phyloP scores from a whole-genome alignment of 2,888 invertebrate genomes.

The Euphydryas editha region DNA sequence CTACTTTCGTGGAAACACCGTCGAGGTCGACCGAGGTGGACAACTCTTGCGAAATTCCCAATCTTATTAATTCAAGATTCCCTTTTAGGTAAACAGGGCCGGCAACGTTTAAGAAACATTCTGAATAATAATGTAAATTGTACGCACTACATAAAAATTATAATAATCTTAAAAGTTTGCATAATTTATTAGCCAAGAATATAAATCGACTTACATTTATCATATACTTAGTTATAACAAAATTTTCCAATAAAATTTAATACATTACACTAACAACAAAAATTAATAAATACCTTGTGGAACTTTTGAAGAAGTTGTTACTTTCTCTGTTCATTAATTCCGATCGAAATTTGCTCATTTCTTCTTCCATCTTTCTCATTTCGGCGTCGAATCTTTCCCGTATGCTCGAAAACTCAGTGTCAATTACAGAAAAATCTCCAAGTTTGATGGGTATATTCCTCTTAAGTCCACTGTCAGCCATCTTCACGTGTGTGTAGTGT shows the following conservation, averaged over 20 bases:
- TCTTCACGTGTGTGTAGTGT: constrained; percentile 74
- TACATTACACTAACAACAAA: constrained; percentile 20
- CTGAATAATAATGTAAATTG: constrained; percentile 65
- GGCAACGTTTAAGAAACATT: constrained; percentile 60
- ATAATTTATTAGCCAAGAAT: constrained; percentile 38
- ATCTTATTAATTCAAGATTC: constrained; percentile 79
- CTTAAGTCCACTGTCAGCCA: constrained; percentile 93
- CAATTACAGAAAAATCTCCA: constrained; percentile 97
- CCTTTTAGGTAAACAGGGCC: constrained; percentile 73
- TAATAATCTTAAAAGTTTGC: constrained; percentile 40
- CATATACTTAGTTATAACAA: constrained; percentile 27
- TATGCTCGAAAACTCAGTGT: constrained; percentile 98
- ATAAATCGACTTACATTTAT: constrained; percentile 31
- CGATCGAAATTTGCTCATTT: constrained; percentile 97
- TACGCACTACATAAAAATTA: constrained; percentile 45
- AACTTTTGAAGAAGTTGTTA: constrained; percentile 95
- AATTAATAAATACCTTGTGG: constrained; percentile 88
- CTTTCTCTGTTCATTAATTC: constrained; percentile 97
- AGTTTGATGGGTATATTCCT: constrained; percentile 96
- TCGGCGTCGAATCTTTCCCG: constrained; percentile 97
- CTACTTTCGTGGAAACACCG: constrained; percentile 63
- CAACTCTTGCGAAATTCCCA: constrained; percentile 72
- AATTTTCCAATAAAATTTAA: constrained; percentile 8
- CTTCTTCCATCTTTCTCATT: constrained; percentile 99
- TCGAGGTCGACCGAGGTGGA: constrained; percentile 62